Base-by-base conservation (phyloP, 2,113 vertebrate genomes). In the Lophochroa leadbeateri region DNA sequence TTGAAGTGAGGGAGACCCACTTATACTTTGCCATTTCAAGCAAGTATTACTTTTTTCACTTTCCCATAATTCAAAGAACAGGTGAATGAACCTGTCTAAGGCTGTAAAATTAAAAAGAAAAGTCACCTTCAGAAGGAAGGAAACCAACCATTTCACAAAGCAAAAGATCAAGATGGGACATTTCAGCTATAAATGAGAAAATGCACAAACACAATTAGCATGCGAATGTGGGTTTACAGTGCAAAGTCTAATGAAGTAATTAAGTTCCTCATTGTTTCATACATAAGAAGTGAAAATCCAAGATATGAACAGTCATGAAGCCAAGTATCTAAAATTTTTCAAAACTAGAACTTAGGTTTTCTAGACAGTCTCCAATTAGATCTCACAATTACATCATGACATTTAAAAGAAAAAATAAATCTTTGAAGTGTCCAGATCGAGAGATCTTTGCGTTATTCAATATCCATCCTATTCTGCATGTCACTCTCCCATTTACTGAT, bases 61-160 rank as follows among this genome's bases (percentile, higher is more conserved):
- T 72, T 61, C 35, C 46, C 21, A 8, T 89, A 77, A 91, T 94
- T 92, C 69, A 82, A 63, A 89, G 44, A 86, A 64, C 75, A 88
- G 76, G 77, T 92, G 80, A 91, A 83, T 88, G 82, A 94, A 85
- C 86, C 77, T 92, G 52, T 91, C 75, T 65, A 27, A 78, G 29
- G 23, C 37, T 92, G 52, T 75, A 89, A 92, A 95, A 96, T 93
- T 91, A 82, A 72, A 80, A 94, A 65, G 49, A 93, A 84, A 78
- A 72, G 67, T 72, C 63, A 16, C 39, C 70, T 88, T 63, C 43
- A 35, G 44, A 70, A 88, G 35, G 37, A 87, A 53, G 50, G 50
- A 86, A 94, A 46, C 35, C 31, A 84, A 44, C 60, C 46, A 39
- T 92, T 81, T 79, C 44, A 50, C 16, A 77, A 86, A 82, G 46